A percentile compares a stretch with the other conserved stretches of the same genome.
Evolutionary conservation across 2,888 invertebrate species (phyloP).

Genomic region (Nomada fucata): DNA sequence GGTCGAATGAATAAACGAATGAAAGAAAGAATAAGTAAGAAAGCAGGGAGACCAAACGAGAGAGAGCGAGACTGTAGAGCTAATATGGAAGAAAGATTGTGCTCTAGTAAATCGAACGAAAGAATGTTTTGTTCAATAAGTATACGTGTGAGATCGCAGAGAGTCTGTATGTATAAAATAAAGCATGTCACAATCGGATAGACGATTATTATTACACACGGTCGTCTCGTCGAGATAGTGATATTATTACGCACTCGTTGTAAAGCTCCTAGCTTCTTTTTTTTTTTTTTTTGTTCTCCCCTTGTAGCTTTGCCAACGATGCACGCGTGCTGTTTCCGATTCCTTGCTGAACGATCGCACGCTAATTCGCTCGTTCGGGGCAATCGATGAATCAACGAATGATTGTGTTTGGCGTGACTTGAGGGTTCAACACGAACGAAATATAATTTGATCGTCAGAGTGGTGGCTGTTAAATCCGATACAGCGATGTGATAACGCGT

Average conservation of each 20-base stretch:
- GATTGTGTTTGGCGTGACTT: slow-evolving; percentile 35
- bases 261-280: slow-evolving; percentile 34
- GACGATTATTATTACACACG: slow-evolving; percentile 21
- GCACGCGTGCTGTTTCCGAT: slow-evolving; percentile 45
- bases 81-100: slow-evolving; percentile 27
- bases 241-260: slow-evolving; percentile 50
- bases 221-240: slow-evolving; percentile 29
- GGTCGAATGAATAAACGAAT: no score
- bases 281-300: slow-evolving; percentile 1
- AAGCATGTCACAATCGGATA: slow-evolving; percentile 36
- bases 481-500: slow-evolving; percentile 10
- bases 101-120: slow-evolving; percentile 41
- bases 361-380: slow-evolving; percentile 25
- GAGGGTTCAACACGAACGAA: slow-evolving; percentile 12
- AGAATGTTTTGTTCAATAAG: slow-evolving; percentile 45
- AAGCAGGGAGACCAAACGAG: slow-evolving; percentile 28
- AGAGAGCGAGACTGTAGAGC: slow-evolving; percentile 48
- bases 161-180: slow-evolving; percentile 52
- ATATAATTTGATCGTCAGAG: slow-evolving; percentile 31
- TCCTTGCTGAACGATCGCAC: slow-evolving; percentile 38
- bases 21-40: background rate
- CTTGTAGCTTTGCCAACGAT: slow-evolving; percentile 53
- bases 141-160: slow-evolving; percentile 44
- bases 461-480: slow-evolving; percentile 21
- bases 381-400: slow-evolving; percentile 39